phyloP scores from a whole-genome alignment of 2,797 vertebrate genomes.

The Oceanodroma leucorhoa region DNA sequence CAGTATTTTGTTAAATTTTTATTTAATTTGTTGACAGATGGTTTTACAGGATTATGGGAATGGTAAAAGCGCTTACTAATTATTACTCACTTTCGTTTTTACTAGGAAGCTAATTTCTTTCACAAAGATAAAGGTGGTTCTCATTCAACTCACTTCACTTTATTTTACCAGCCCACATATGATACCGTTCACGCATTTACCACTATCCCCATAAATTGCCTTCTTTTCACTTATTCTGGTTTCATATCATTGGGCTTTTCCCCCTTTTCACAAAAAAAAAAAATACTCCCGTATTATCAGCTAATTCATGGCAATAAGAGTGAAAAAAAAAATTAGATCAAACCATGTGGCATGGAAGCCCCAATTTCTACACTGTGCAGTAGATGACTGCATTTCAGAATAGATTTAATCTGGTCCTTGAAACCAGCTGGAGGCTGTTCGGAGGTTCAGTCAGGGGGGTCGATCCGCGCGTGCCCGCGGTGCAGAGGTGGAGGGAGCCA shows the following conservation, averaged over 20 bases:
- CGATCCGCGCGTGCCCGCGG: accelerated
- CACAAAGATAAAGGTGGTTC: slow-evolving; percentile 49
- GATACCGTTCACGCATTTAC: slow-evolving; percentile 26
- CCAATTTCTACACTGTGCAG: not conserved
- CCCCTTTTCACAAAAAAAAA: not conserved
- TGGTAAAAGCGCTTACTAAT: slow-evolving; percentile 56
- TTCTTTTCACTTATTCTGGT: not conserved
- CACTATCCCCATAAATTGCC: not conserved
- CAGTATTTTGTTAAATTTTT: not conserved
- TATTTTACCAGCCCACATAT: slow-evolving; percentile 45
- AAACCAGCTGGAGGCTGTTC: not conserved
- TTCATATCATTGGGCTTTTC: not conserved
- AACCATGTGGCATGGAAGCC: not conserved
- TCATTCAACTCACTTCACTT: slow-evolving; percentile 44
- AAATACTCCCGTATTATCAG: not conserved
- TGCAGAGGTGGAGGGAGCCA: not conserved
- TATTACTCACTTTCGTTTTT: slow-evolving; percentile 55
- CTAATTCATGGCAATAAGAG: not conserved
- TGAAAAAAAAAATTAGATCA: not conserved
- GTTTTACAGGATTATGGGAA: slow-evolving; percentile 17
- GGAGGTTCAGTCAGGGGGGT: not conserved
- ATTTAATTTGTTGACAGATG: slow-evolving; percentile 46
- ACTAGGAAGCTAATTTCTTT: slow-evolving; percentile 55
- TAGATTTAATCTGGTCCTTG: not conserved
- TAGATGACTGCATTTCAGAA: not conserved